These are phyloP conservation scores for Adela reaumurella DNA, from an alignment of 2,888 invertebrate genomes.

Conservation along the genomic window DNA sequence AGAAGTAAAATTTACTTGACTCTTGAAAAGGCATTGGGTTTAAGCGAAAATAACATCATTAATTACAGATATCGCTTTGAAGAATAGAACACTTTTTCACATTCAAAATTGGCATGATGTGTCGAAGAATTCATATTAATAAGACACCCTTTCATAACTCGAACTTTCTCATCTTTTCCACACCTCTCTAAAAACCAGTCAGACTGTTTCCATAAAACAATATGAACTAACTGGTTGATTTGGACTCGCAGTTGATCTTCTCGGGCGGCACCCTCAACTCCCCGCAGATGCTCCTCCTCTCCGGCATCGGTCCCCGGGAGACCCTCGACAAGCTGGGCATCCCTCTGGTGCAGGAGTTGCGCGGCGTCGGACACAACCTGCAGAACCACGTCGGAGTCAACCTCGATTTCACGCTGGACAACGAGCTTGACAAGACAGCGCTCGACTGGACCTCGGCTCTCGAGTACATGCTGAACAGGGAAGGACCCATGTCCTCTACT, in stretches of 20 bases:
- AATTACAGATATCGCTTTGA: too few relatives aligned
- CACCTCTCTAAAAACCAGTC: too few relatives aligned
- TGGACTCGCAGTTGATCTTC: slow-evolving; percentile 50
- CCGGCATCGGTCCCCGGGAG: slow-evolving; percentile 63
- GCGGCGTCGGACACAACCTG: slow-evolving; percentile 66
- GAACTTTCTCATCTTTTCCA: too few relatives aligned
- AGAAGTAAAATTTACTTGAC: too few relatives aligned
- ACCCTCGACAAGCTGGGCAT: slow-evolving; percentile 58
- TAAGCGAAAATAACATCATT: too few relatives aligned
- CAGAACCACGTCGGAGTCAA: slow-evolving; percentile 66
- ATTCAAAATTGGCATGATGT: too few relatives aligned
- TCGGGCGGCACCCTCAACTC: slow-evolving; percentile 65
- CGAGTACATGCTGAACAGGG: slow-evolving; percentile 58
- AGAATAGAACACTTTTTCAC: too few relatives aligned
- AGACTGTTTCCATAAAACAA: too few relatives aligned
- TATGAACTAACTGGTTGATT: too few relatives aligned
- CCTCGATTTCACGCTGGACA: slow-evolving; percentile 51
- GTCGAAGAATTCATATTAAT: too few relatives aligned
- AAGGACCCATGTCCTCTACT: slow-evolving; percentile 62
- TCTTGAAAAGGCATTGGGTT: too few relatives aligned
- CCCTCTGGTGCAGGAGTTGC: slow-evolving; percentile 57
- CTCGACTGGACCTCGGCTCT: slow-evolving; percentile 60
- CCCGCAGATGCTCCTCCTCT: slow-evolving; percentile 63
- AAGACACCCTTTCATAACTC: too few relatives aligned
- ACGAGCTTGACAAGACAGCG: slow-evolving; percentile 48